Conservation (phyloP, 2,797 vertebrate genomes). For the Astyanax mexicanus region DNA sequence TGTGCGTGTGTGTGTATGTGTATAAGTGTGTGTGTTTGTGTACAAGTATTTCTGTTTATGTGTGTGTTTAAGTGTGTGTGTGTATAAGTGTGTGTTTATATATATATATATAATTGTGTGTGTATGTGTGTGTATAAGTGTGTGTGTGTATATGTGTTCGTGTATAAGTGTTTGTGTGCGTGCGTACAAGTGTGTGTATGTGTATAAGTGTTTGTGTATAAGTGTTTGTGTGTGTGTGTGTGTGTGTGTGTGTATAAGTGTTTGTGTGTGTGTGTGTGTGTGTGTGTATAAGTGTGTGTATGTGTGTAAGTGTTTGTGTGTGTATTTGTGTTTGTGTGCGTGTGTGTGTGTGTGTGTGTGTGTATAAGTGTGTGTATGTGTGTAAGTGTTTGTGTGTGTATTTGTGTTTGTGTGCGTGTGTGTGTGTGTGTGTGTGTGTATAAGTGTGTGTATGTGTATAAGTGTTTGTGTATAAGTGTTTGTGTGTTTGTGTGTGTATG, state of each 20-base stretch:
- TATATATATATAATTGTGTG: too few species aligned
- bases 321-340: too few species aligned
- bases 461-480: constrained; percentile 21
- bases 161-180: constrained; percentile 30
- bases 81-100: too few species aligned
- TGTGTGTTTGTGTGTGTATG: constrained; percentile 29
- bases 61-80: constrained; percentile 27
- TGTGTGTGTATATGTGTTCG: constrained; percentile 29
- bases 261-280: constrained; percentile 33
- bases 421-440: constrained; percentile 28
- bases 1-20: constrained; percentile 22
- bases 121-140: constrained; percentile 23
- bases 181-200: constrained; percentile 29
- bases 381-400: too few species aligned
- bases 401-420: too few species aligned
- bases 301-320: constrained; percentile 30
- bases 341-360: constrained; percentile 27
- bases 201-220: too few species aligned
- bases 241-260: constrained; percentile 28
- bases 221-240: too few species aligned
- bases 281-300: constrained; percentile 19
- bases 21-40: constrained; percentile 32
- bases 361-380: constrained; percentile 27
- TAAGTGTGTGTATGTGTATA: constrained; percentile 29
- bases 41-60: too few species aligned